Evolutionary conservation across 2,888 invertebrate genomes (phyloP).

Genomic region (Entomobrya multifasciata): DNA sequence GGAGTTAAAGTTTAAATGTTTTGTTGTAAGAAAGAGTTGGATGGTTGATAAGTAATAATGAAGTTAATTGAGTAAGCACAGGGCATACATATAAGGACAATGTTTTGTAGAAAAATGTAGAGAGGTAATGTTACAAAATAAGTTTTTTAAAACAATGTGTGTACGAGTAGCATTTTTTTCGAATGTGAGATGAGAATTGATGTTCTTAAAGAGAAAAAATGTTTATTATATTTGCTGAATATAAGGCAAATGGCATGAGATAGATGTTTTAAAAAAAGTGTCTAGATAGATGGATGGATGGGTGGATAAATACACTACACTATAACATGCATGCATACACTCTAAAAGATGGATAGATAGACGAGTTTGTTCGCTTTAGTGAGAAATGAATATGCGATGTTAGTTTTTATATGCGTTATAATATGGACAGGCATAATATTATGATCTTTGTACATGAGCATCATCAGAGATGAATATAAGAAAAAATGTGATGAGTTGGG

Average conservation of each 20-base stretch:
- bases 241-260: neutral
- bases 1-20: constrained; percentile 14
- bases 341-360: constrained; percentile 30
- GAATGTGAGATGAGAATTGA: constrained; percentile 6
- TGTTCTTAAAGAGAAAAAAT: constrained; percentile 39
- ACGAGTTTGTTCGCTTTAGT: constrained; percentile 58
- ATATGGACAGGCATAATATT: constrained; percentile 1
- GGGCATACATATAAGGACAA: constrained; percentile 1
- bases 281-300: constrained; percentile 51
- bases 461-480: neutral
- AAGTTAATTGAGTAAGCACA: constrained; percentile 47
- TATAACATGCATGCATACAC: neutral
- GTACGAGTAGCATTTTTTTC: neutral
- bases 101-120: constrained; percentile 52
- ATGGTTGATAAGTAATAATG: constrained; percentile 41
- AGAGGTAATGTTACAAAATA: constrained; percentile 43
- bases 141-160: neutral
- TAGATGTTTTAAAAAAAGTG: constrained; percentile 32
- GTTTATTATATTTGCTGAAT: neutral
- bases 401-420: constrained; percentile 24
- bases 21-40: constrained; percentile 28
- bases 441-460: neutral
- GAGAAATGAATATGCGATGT: constrained; percentile 64
- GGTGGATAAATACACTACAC: constrained; percentile 25
- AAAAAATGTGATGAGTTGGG: constrained; percentile 45